phyloP scores from a whole-genome alignment of 2,888 invertebrate species.

The Latrodectus hesperus region DNA sequence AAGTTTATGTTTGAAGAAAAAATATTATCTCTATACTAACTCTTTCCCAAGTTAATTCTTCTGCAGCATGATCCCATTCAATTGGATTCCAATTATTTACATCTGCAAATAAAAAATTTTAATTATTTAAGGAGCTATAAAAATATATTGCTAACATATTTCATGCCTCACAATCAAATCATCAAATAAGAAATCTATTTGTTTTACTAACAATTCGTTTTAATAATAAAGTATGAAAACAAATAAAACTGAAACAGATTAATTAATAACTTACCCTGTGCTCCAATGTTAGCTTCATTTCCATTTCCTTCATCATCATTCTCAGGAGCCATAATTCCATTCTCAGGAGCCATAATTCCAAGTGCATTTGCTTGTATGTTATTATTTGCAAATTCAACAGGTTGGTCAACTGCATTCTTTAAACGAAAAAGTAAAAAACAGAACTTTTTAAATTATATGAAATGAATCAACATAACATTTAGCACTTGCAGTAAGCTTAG shows the following conservation, averaged over 20 bases:
- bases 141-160: too few species aligned
- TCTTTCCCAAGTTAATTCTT: constrained; percentile 97
- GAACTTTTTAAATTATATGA: too few species aligned
- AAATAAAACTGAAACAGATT: too few species aligned
- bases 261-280: constrained; percentile 72
- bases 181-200: too few species aligned
- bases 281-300: constrained; percentile 74
- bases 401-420: constrained; percentile 52
- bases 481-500: too few species aligned
- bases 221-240: too few species aligned
- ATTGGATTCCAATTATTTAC: constrained; percentile 94
- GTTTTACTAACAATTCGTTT: too few species aligned
- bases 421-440: not conserved
- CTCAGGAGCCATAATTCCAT: constrained; percentile 15
- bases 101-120: constrained; percentile 53
- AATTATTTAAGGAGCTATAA: not conserved
- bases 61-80: constrained; percentile 98
- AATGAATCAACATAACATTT: too few species aligned
- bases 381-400: constrained; percentile 51
- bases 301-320: constrained; percentile 71
- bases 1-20: not conserved
- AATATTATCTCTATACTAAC: constrained; percentile 70
- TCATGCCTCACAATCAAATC: too few species aligned
- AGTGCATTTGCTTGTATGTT: constrained; percentile 62
- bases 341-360: not conserved